These are phyloP conservation scores for Ochropacha duplaris DNA, from an alignment of 2,888 invertebrate species.

Conservation along the genomic window DNA sequence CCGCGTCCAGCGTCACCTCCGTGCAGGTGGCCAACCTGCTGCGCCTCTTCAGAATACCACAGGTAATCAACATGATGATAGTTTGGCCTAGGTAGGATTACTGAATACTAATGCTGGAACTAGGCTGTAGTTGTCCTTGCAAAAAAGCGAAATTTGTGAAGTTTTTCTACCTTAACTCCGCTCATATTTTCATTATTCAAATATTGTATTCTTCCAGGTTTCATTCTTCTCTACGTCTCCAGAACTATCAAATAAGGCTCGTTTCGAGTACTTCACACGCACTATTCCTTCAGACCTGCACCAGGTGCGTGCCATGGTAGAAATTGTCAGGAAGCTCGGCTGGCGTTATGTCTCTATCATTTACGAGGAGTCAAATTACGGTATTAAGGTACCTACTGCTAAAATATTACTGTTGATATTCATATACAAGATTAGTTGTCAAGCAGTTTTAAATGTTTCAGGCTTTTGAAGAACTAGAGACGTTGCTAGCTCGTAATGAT, in stretches of 20 bases:
- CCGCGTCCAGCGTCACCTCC: constrained; percentile 94
- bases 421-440: not conserved
- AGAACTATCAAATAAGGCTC: constrained; percentile 95
- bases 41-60: constrained; percentile 96
- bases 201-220: constrained; percentile 83
- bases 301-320: constrained; percentile 97
- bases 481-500: constrained; percentile 89
- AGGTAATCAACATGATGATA: constrained; percentile 48
- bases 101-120: too few relatives aligned
- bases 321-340: constrained; percentile 91
- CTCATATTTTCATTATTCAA: too few relatives aligned
- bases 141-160: too few relatives aligned
- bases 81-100: too few relatives aligned
- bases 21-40: constrained; percentile 94
- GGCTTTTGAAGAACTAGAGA: constrained; percentile 97
- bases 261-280: constrained; percentile 96
- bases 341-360: constrained; percentile 98
- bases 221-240: constrained; percentile 98
- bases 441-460: constrained; percentile 54
- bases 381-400: constrained; percentile 89
- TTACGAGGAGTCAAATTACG: constrained; percentile 98
- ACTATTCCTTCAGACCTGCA: constrained; percentile 98
- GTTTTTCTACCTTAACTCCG: too few relatives aligned
- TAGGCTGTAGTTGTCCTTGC: too few relatives aligned
- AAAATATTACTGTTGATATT: not conserved